Base-by-base conservation (phyloP, 2,113 vertebrate genomes). In the Myotis lucifugus region DNA sequence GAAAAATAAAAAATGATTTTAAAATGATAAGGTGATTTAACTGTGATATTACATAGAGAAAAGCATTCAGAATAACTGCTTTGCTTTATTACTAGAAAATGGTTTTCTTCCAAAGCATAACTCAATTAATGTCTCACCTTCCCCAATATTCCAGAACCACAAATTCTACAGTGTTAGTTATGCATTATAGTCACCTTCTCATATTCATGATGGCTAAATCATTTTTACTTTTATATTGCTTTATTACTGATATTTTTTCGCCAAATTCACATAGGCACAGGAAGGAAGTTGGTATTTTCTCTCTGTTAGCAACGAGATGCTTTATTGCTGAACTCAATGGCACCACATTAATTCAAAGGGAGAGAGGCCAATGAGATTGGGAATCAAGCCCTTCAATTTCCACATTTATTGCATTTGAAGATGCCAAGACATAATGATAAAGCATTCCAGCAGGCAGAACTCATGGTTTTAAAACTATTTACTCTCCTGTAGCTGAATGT, bases 281-380 rank as follows among this genome's bases (percentile, higher is more conserved):
- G 95, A 98, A 98, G 97, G 97, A 98, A 97, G 96, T 98, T 97
- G 97, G 95, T 98, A 96, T 95, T 93, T 98, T 98, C 86, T 96
- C 67, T 97, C 90, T 61, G 18, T 95, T 95, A 89, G 84, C 84
- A 93, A 91, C 93, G 91, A 91, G 74, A 95, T 98, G 95, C 92
- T 97, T 98, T 98, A 98, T 98, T 98, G 97, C 97, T 97, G 96
- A 98, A 96, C 95, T 97, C 96, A 94, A 77, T 98, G 95, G 95
- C 97, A 98, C 95, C 91, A 97, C 97, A 98, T 96, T 94, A 97
- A 98, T 98, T 98, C 98, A 97, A 97, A 93, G 93, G 94, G 96
- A 98, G 86, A 95, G 93, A 98, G 97, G 93, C 96, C 95, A 98
- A 97, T 96, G 98, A 98, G 96, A 96, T 93, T 95, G 91, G 93